Evolutionary conservation across 2,113 vertebrate genomes (phyloP).

Genomic region (Setophaga coronata): DNA sequence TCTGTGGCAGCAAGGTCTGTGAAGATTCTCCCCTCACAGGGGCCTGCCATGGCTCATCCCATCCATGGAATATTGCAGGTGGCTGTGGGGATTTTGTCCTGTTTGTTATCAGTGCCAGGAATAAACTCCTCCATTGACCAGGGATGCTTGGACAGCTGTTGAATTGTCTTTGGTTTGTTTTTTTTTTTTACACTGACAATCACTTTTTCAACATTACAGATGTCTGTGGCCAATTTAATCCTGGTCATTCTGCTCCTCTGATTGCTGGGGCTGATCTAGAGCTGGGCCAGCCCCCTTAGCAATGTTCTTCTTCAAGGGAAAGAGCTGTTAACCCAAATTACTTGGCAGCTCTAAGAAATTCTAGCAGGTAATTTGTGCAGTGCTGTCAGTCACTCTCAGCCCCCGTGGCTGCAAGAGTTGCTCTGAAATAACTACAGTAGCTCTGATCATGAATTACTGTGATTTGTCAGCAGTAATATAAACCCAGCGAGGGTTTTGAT

Average conservation of each 20-base stretch:
- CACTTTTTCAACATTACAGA: neutral
- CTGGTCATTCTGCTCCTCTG: neutral
- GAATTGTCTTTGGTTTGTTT: neutral
- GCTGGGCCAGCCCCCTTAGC: neutral
- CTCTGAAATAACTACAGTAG: conserved; percentile 42
- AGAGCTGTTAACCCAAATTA: conserved; percentile 33
- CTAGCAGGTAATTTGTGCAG: conserved; percentile 52
- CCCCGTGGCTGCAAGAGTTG: conserved; percentile 20
- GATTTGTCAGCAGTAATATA: conserved; percentile 69
- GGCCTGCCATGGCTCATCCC: neutral
- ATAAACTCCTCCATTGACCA: neutral
- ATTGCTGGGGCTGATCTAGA: neutral
- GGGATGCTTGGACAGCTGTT: neutral
- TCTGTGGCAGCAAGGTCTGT: neutral
- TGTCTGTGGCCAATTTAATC: neutral
- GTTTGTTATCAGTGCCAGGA: neutral
- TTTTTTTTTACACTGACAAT: neutral
- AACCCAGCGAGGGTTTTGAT: conserved; percentile 57
- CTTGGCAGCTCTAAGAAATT: conserved; percentile 24
- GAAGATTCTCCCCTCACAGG: fast-evolving
- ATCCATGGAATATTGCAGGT: neutral
- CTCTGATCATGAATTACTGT: conserved; percentile 65
- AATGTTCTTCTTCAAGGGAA: neutral
- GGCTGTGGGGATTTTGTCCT: neutral
- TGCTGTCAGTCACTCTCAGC: conserved; percentile 39